Conservation (phyloP, 1,140 invertebrate genomes). For the Panulirus ornatus region DNA sequence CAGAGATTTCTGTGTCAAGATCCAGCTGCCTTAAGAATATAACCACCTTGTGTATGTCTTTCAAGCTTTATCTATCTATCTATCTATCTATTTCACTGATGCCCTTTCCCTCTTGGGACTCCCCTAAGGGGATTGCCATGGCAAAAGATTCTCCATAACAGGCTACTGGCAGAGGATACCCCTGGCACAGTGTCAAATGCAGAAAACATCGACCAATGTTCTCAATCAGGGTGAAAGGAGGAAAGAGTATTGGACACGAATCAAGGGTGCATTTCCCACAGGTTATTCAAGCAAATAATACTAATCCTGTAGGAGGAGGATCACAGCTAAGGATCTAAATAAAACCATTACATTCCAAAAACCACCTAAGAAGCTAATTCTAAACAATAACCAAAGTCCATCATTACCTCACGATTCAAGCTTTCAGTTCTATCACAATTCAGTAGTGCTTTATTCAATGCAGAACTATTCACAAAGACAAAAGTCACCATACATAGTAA, state of each 20-base stretch:
- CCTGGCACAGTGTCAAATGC: too few relatives aligned
- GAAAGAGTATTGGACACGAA: background rate
- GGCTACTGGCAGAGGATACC: too few relatives aligned
- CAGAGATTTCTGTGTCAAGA: too few relatives aligned
- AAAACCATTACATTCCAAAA: background rate
- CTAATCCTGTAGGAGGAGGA: background rate
- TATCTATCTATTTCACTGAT: too few relatives aligned
- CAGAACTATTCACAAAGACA: background rate
- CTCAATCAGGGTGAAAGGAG: background rate
- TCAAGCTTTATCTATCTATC: too few relatives aligned
- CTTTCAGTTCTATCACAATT: background rate
- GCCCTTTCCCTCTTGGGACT: too few relatives aligned
- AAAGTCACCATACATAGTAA: background rate
- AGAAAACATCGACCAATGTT: background rate
- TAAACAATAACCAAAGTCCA: background rate
- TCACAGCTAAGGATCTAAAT: background rate
- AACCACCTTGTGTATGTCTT: too few relatives aligned
- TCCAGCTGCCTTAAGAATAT: too few relatives aligned
- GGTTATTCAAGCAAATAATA: background rate
- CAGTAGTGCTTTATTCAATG: background rate
- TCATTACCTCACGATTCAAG: slow-evolving; percentile 13
- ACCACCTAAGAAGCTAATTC: background rate
- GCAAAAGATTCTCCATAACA: too few relatives aligned
- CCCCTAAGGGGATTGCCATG: too few relatives aligned
- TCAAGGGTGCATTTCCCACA: background rate